phyloP scores from a whole-genome alignment of 2,888 invertebrate species.

The Cheilosia scutellata region DNA sequence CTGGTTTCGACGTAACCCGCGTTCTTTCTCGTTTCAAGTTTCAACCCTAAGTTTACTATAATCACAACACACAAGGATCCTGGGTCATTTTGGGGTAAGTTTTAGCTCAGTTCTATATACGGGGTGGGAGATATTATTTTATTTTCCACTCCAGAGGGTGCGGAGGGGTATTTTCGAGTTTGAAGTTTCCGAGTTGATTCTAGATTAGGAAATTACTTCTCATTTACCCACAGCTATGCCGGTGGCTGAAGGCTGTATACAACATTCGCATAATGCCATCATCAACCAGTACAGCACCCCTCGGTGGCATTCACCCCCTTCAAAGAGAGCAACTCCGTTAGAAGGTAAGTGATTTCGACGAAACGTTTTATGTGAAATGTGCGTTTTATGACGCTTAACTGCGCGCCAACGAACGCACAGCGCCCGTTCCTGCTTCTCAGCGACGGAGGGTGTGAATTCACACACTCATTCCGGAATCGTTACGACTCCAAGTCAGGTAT shows the following conservation, averaged over 20 bases:
- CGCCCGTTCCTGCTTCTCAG: not conserved
- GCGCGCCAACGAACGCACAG: constrained; percentile 53
- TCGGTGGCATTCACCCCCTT: constrained; percentile 1
- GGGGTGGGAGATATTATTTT: constrained; percentile 15
- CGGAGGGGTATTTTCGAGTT: constrained; percentile 62
- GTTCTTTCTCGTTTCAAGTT: constrained; percentile 12
- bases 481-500: constrained; percentile 73
- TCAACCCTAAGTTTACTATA: constrained; percentile 43
- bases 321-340: not conserved
- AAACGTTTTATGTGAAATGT: constrained; percentile 76
- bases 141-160: constrained; percentile 7
- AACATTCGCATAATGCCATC: constrained; percentile 38
- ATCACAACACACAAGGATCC: constrained; percentile 35
- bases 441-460: constrained; percentile 59
- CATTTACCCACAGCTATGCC: constrained; percentile 29
- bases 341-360: constrained; percentile 74
- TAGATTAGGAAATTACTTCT: constrained; percentile 66
- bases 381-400: constrained; percentile 75
- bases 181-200: constrained; percentile 69
- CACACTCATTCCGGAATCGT: constrained; percentile 73
- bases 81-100: constrained; percentile 48
- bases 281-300: constrained; percentile 11
- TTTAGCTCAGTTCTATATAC: not conserved
- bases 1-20: too few relatives aligned
- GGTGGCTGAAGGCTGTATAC: not conserved